Conservation (phyloP, 2,113 vertebrate species). For the Periophthalmodon schlosseri region DNA sequence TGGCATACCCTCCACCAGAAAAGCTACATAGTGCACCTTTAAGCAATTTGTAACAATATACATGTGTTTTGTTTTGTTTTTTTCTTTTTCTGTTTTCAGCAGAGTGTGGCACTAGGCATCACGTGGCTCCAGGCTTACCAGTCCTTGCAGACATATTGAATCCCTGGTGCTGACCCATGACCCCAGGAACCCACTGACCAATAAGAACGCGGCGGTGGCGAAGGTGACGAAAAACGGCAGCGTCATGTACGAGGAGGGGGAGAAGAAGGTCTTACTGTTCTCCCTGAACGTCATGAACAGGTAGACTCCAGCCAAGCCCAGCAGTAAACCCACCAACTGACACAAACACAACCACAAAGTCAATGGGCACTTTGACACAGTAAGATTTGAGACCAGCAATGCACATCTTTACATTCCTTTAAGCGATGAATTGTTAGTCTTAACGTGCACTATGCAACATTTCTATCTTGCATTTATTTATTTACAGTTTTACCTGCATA, state of each 20-base stretch:
- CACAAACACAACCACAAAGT: background rate
- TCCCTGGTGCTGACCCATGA: slow-evolving; percentile 31
- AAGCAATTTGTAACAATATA: no score
- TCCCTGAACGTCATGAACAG: slow-evolving; percentile 56
- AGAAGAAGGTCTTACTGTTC: slow-evolving; percentile 36
- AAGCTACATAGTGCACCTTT: no score
- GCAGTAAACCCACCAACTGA: slow-evolving; percentile 52
- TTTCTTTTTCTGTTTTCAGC: no score
- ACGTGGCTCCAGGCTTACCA: slow-evolving; percentile 27
- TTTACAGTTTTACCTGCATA: no score
- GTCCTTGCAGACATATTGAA: slow-evolving; percentile 46
- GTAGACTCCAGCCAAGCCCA: slow-evolving; percentile 50
- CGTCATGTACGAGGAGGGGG: slow-evolving; percentile 38
- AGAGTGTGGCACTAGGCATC: no score
- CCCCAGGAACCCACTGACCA: slow-evolving; percentile 46
- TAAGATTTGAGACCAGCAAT: background rate
- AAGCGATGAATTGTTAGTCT: no score
- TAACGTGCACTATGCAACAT: no score
- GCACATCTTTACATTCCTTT: background rate
- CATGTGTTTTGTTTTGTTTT: no score
- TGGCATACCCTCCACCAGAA: no score
- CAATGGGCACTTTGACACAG: background rate
- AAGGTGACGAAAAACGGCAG: slow-evolving; percentile 51
- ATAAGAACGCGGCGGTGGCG: slow-evolving; percentile 33
- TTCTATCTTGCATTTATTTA: no score